Conservation (phyloP, 2,797 vertebrate genomes). For the Rhodeus uyekii region DNA sequence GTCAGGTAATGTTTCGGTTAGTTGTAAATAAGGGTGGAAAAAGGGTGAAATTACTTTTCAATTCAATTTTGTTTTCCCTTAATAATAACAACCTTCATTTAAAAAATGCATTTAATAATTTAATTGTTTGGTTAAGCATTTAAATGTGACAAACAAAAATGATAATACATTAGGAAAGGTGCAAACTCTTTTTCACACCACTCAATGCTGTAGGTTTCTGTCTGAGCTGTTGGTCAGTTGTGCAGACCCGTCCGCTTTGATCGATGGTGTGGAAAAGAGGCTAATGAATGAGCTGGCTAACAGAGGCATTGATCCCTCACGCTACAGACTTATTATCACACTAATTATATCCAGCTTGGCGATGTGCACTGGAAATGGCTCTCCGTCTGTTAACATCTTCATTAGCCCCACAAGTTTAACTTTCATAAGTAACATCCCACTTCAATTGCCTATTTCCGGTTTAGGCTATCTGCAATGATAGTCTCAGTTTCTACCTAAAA, state of each 20-base stretch:
- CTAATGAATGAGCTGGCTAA: slow-evolving; percentile 23
- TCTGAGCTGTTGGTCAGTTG: slow-evolving; percentile 24
- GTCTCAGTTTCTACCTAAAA: too few relatives aligned
- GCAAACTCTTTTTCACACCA: too few relatives aligned
- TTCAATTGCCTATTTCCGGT: background rate
- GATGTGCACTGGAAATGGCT: slow-evolving; percentile 16
- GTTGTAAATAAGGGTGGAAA: too few relatives aligned
- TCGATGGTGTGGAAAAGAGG: slow-evolving; percentile 32
- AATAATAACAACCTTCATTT: too few relatives aligned
- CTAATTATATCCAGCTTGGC: slow-evolving; percentile 49
- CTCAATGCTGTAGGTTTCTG: too few relatives aligned
- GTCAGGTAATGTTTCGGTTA: background rate
- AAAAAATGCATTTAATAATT: too few relatives aligned
- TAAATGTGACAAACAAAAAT: too few relatives aligned
- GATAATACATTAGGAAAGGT: too few relatives aligned
- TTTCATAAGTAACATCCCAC: slow-evolving; percentile 21
- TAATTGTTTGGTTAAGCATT: too few relatives aligned
- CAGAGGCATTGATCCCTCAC: slow-evolving; percentile 33
- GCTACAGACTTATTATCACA: slow-evolving; percentile 29
- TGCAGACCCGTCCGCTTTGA: slow-evolving; percentile 7
- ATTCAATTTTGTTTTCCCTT: too few relatives aligned
- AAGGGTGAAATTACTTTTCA: too few relatives aligned
- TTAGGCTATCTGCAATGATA: background rate
- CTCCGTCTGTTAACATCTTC: slow-evolving; percentile 28
- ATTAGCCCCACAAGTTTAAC: slow-evolving; percentile 2